phyloP scores from a whole-genome alignment of 2,888 invertebrate genomes.

The Drosophila suboccidentalis region DNA sequence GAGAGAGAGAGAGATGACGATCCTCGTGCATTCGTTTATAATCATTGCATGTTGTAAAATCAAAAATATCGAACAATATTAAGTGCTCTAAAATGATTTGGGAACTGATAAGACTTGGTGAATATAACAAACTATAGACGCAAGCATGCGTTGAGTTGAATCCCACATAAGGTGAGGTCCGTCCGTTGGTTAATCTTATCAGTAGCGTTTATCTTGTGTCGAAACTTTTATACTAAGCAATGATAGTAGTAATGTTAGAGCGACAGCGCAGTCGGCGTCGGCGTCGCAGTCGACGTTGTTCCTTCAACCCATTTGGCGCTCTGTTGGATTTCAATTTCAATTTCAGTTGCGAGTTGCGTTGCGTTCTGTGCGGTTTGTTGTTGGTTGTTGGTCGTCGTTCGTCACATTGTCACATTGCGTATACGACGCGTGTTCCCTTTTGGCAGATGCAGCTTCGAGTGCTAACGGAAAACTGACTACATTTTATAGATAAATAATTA shows the following conservation, averaged over 20 bases:
- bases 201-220: conserved; percentile 37
- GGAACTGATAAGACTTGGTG: not conserved
- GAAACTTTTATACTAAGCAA: conserved; percentile 31
- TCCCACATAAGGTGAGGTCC: conserved; percentile 9
- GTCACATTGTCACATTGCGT: conserved; percentile 21
- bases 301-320: conserved; percentile 51
- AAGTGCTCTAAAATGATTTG: not conserved
- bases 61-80: not conserved
- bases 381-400: not conserved
- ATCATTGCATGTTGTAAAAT: not conserved
- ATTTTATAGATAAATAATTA: conserved; percentile 1
- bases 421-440: conserved; percentile 32
- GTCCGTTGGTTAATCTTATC: conserved; percentile 52
- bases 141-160: conserved; percentile 3
- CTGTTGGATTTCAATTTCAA: conserved; percentile 19
- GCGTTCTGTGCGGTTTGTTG: conserved; percentile 68
- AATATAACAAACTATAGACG: not conserved
- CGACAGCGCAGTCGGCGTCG: conserved; percentile 13
- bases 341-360: conserved; percentile 70
- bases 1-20: not conserved
- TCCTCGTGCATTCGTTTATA: not conserved
- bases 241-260: conserved; percentile 28
- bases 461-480: conserved; percentile 7
- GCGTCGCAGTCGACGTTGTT: conserved; percentile 27
- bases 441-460: conserved; percentile 6